Percentiles rank a stretch among this genome's conserved stretches.
These are phyloP conservation scores for Ptychochromis oligacanthus DNA, from an alignment of 2,113 vertebrate genomes.

Conservation along the genomic window DNA sequence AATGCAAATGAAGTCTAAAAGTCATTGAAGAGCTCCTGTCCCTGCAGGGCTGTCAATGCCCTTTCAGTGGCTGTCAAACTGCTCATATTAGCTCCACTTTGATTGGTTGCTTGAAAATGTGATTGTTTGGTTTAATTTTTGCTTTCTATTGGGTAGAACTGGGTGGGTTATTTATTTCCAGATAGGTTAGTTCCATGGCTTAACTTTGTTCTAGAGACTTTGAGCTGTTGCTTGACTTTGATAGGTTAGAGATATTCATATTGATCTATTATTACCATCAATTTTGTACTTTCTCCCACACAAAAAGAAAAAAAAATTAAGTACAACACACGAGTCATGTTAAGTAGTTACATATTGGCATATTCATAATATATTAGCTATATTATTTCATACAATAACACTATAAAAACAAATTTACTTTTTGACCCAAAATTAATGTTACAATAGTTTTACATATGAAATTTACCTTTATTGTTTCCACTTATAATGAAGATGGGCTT, in stretches of 20 bases:
- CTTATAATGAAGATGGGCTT: background rate
- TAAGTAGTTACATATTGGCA: background rate
- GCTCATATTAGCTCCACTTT: constrained; percentile 50
- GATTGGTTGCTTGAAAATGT: constrained; percentile 46
- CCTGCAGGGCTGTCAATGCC: constrained; percentile 77
- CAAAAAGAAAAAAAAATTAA: background rate
- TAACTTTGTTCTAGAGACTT: background rate
- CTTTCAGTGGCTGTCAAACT: constrained; percentile 73
- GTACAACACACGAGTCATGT: no score
- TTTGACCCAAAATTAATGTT: background rate
- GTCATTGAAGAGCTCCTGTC: constrained; percentile 77
- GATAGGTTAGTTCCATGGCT: background rate
- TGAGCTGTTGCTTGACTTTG: background rate
- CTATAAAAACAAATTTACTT: background rate
- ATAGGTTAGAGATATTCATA: background rate
- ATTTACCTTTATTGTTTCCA: background rate
- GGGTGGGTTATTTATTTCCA: background rate
- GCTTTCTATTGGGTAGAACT: background rate
- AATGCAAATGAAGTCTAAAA: constrained; percentile 80
- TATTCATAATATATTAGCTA: background rate
- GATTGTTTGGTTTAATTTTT: constrained; percentile 18
- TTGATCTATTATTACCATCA: background rate
- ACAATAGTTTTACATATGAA: background rate
- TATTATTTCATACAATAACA: background rate
- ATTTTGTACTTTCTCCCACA: background rate